A percentile compares a stretch with the other conserved stretches of the same genome.
phyloP scores from a whole-genome alignment of 2,888 invertebrate genomes.

The Chrysolina americana region DNA sequence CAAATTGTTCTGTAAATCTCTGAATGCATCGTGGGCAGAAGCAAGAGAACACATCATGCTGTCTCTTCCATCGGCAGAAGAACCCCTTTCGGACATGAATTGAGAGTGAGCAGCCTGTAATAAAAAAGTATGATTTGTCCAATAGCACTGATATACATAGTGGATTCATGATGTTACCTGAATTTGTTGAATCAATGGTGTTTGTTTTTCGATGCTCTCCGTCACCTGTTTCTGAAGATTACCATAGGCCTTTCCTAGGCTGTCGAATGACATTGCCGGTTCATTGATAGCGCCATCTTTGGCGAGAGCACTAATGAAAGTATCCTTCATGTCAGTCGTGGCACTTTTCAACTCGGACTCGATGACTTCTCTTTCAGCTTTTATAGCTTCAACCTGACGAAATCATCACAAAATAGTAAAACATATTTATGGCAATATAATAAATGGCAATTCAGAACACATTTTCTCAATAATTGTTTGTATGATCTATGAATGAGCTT shows the following conservation, averaged over 20 bases:
- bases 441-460: no score
- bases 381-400: constrained; percentile 82
- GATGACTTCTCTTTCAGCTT: constrained; percentile 90
- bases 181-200: constrained; percentile 78
- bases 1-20: constrained; percentile 91
- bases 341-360: constrained; percentile 89
- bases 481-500: no score
- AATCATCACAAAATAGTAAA: constrained; percentile 43
- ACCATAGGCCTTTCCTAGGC: constrained; percentile 81
- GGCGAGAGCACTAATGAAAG: constrained; percentile 82
- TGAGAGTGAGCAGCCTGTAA: constrained; percentile 73
- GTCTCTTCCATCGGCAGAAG: constrained; percentile 79
- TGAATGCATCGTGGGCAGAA: constrained; percentile 92
- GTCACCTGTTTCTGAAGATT: constrained; percentile 85
- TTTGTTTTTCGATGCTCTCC: constrained; percentile 83
- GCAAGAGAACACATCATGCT: constrained; percentile 87
- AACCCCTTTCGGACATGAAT: constrained; percentile 78
- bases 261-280: constrained; percentile 79
- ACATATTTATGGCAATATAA: not conserved
- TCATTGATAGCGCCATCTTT: constrained; percentile 87
- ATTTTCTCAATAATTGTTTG: no score
- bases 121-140: constrained; percentile 35
- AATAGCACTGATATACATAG: not conserved
- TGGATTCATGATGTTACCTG: constrained; percentile 69
- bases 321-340: constrained; percentile 85